Conservation (phyloP, 2,888 invertebrate genomes). For the Thyatira batis region DNA sequence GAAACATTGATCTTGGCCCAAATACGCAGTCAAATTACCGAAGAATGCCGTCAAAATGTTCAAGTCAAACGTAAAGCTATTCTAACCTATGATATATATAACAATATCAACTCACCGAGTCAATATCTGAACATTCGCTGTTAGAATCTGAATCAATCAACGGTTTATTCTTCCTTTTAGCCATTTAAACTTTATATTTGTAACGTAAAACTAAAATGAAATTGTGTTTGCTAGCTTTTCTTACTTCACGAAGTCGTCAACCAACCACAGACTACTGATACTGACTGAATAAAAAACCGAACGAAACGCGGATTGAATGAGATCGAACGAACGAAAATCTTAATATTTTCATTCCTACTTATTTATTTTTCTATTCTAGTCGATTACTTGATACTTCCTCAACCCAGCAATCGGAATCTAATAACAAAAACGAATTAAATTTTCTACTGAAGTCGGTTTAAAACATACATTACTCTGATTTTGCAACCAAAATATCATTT, state of each 20-base stretch:
- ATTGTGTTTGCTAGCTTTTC: slow-evolving; percentile 43
- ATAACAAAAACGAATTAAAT: slow-evolving; percentile 14
- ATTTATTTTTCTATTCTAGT: background rate
- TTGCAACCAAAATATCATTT: too few relatives aligned
- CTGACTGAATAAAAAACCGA: too few relatives aligned
- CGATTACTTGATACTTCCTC: too few relatives aligned
- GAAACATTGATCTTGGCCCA: slow-evolving; percentile 70
- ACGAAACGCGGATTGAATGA: too few relatives aligned
- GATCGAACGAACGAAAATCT: too few relatives aligned
- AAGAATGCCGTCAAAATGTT: slow-evolving; percentile 64
- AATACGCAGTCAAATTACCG: slow-evolving; percentile 66
- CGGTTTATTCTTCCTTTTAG: slow-evolving; percentile 92
- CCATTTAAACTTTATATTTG: slow-evolving; percentile 80
- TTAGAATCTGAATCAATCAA: slow-evolving; percentile 92
- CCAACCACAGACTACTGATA: slow-evolving; percentile 29
- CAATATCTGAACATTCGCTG: slow-evolving; percentile 91
- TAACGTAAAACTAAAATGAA: slow-evolving; percentile 37
- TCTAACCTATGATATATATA: slow-evolving; percentile 51
- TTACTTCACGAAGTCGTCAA: slow-evolving; percentile 40
- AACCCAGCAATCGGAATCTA: too few relatives aligned
- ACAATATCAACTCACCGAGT: slow-evolving; percentile 86
- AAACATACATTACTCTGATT: too few relatives aligned
- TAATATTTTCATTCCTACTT: background rate
- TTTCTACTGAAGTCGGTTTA: too few relatives aligned
- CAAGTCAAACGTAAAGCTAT: slow-evolving; percentile 29